Base-by-base conservation (phyloP, 1,140 invertebrate species). In the Papilio polytes region DNA sequence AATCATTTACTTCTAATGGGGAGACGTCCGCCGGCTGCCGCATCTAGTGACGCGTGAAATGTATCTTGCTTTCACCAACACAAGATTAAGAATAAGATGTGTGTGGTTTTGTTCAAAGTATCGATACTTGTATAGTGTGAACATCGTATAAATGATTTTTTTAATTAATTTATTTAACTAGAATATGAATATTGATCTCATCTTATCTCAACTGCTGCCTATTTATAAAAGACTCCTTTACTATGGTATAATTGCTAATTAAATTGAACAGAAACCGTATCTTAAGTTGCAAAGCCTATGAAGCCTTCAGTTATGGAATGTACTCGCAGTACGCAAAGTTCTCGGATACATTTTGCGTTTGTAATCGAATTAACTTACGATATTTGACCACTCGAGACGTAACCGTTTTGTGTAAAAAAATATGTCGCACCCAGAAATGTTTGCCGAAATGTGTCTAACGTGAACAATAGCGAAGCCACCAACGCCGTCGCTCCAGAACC, bases 1-100 rank as follows among this genome's bases (percentile, higher is more conserved):
- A 93, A 93, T 93, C 92, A 92, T 93, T 94, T 87, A 92, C 88
- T 90, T 84, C 87, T 94, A 92, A 94, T 92, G 91, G 89, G 91
- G 91, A 90, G 82, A 87, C 89, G 90, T 91, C 87, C 83, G 85
- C 90, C 87, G 86, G 88, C 81, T 85, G 84, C 83, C 81, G 82
- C 84, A 80, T 82, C 77, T 85, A 81, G 84, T 88, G 88, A 91
- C 36, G 77, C 56, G 77, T 78, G 77, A 78, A 78, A 78, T 78
- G 56, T 78, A 78, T 78, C 53, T 76, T 26, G 46, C 74, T 51
- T 76, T 76, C 13, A 74, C 44, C 72, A 7, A 41, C 72, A 74
- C 20, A 46, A 74, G 72, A 74, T 74, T 74, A 44, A 31, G 12
- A 70, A 70, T 70, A 70, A 70, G 26, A 15, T 70, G 3, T 70